phyloP scores from a whole-genome alignment of 2,888 invertebrate species.

The Patella caerulea region DNA sequence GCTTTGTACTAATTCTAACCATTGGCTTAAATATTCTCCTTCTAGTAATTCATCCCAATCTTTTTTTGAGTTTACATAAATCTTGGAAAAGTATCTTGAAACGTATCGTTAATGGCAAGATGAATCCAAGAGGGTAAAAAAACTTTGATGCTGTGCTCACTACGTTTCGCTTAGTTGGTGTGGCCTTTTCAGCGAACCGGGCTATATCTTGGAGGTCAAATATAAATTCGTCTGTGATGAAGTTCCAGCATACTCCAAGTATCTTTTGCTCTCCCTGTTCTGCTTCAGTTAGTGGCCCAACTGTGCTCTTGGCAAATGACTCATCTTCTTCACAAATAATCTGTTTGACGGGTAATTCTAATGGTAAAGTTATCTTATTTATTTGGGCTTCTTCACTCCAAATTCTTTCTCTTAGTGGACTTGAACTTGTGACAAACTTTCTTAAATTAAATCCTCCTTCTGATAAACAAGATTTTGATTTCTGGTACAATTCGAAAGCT shows the following conservation, averaged over 20 bases:
- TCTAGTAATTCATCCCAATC: slow-evolving; percentile 2
- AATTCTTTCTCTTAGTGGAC: neutral
- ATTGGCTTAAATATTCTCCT: neutral
- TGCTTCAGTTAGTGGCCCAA: neutral
- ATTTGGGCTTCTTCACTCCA: neutral
- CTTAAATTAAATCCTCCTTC: neutral
- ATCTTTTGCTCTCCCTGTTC: neutral
- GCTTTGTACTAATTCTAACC: neutral
- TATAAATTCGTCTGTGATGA: neutral
- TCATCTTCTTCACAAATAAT: slow-evolving; percentile 6
- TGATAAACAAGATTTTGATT: neutral
- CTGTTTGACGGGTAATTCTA: neutral
- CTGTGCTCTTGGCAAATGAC: neutral
- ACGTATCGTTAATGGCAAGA: neutral
- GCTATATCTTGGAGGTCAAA: neutral
- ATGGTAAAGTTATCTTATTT: neutral
- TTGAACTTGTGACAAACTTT: neutral
- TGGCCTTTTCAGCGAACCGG: neutral
- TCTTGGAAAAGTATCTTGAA: slow-evolving; percentile 2
- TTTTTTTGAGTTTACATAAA: neutral
- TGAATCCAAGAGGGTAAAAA: slow-evolving; percentile 6
- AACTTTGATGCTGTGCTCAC: neutral
- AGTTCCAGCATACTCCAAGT: neutral
- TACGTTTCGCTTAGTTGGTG: neutral
- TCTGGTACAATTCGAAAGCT: neutral